A percentile compares a stretch with the other conserved stretches of the same genome.
phyloP scores from a whole-genome alignment of 2,888 invertebrate species.

The Drosophila hamatofila region DNA sequence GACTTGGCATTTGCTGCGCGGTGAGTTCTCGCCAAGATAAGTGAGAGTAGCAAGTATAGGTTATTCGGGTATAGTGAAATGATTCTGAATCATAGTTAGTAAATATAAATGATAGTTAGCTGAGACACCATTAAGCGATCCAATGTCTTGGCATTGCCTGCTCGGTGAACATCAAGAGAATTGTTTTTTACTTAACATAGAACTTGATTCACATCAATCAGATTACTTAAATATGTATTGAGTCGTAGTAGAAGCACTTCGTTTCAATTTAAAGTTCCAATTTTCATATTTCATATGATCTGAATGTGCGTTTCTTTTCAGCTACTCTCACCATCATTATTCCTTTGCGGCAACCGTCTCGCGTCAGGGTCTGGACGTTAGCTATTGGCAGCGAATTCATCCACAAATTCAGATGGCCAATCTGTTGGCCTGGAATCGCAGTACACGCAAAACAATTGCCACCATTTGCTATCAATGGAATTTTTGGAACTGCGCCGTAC shows the following conservation, averaged over 20 bases:
- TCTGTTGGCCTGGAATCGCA: slow-evolving; percentile 80
- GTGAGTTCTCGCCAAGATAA: slow-evolving; percentile 39
- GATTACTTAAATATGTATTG: too few species aligned
- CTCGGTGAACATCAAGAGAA: too few species aligned
- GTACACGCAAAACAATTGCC: slow-evolving; percentile 80
- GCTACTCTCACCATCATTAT: slow-evolving; percentile 78
- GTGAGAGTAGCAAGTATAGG: background rate
- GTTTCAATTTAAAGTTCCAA: too few species aligned
- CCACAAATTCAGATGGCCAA: slow-evolving; percentile 83
- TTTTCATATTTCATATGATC: background rate
- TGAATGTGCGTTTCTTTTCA: slow-evolving; percentile 21
- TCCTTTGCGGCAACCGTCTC: slow-evolving; percentile 82
- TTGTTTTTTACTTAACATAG: too few species aligned
- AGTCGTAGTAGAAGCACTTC: too few species aligned
- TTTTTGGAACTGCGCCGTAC: slow-evolving; percentile 78
- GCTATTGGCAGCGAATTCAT: slow-evolving; percentile 84
- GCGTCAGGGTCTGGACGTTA: slow-evolving; percentile 82
- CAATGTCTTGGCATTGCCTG: too few species aligned
- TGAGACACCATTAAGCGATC: too few species aligned
- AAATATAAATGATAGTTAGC: too few species aligned
- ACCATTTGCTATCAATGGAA: slow-evolving; percentile 84
- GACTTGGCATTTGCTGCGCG: slow-evolving; percentile 82
- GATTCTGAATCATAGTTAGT: too few species aligned
- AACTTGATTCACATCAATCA: too few species aligned
- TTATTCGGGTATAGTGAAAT: too few species aligned